Evolutionary conservation across 2,113 vertebrate species (phyloP).

Genomic region (Sturnira hondurensis): DNA sequence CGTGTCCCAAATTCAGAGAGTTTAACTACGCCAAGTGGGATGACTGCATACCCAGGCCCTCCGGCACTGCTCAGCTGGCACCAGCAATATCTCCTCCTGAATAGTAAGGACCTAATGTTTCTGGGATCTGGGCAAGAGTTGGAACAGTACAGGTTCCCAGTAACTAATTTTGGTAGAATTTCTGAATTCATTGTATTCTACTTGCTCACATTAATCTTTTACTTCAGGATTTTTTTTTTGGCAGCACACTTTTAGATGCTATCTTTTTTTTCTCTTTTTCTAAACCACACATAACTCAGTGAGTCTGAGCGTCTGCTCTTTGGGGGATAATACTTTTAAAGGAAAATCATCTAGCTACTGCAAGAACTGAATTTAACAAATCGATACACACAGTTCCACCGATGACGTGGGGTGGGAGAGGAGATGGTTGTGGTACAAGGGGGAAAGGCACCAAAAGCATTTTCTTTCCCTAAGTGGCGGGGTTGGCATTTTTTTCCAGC

Average conservation of each 20-base stretch:
- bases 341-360: not conserved
- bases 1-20: not conserved
- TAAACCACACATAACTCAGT: not conserved
- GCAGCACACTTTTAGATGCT: not conserved
- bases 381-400: not conserved
- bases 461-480: not conserved
- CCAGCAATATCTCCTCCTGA: not conserved
- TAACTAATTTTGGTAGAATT: not conserved
- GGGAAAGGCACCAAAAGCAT: not conserved
- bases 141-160: not conserved
- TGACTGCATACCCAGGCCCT: accelerated
- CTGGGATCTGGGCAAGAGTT: not conserved
- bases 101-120: not conserved
- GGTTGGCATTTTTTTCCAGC: not conserved
- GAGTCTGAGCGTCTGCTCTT: constrained; percentile 19
- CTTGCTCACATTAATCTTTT: not conserved
- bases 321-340: not conserved
- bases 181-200: not conserved
- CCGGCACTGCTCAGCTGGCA: not conserved
- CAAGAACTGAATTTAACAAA: constrained; percentile 45
- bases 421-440: not conserved
- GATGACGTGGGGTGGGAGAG: not conserved
- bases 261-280: not conserved
- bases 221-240: not conserved
- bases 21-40: not conserved